phyloP scores from a whole-genome alignment of 2,888 invertebrate genomes.

The Panzeria rudis region DNA sequence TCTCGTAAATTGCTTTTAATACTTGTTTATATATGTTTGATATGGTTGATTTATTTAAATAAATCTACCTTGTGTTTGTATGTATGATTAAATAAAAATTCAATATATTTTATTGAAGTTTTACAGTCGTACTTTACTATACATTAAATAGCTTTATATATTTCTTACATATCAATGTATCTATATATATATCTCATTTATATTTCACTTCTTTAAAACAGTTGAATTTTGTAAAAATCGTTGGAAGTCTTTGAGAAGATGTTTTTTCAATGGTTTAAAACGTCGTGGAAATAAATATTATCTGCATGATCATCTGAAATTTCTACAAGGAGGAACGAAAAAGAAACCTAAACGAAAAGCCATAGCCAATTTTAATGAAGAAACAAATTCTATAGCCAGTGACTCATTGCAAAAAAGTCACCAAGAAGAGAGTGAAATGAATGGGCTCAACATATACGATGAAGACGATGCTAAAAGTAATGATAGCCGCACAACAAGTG shows the following conservation, averaged over 20 bases:
- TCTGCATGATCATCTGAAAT: slow-evolving; percentile 76
- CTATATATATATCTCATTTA: slow-evolving; percentile 10
- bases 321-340: slow-evolving; percentile 68
- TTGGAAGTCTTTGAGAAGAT: slow-evolving; percentile 79
- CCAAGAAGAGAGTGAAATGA: slow-evolving; percentile 2
- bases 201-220: slow-evolving; percentile 62
- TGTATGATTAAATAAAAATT: too few relatives aligned
- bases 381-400: slow-evolving; percentile 13
- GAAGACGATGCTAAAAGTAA: slow-evolving; percentile 24
- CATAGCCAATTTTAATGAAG: slow-evolving; percentile 11
- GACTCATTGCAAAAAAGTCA: slow-evolving; percentile 12
- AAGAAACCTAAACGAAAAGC: slow-evolving; percentile 42
- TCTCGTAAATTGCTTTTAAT: too few relatives aligned
- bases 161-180: not conserved
- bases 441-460: not conserved
- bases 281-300: slow-evolving; percentile 73
- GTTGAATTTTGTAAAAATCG: slow-evolving; percentile 79
- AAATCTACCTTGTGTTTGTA: too few relatives aligned
- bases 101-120: too few relatives aligned
- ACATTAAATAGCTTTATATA: not conserved
- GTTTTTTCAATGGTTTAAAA: slow-evolving; percentile 75
- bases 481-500: slow-evolving; percentile 55
- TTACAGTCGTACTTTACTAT: too few relatives aligned
- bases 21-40: too few relatives aligned
- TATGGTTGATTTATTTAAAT: too few relatives aligned